phyloP scores from a whole-genome alignment of 2,888 invertebrate genomes.

The Panopea generosa region DNA sequence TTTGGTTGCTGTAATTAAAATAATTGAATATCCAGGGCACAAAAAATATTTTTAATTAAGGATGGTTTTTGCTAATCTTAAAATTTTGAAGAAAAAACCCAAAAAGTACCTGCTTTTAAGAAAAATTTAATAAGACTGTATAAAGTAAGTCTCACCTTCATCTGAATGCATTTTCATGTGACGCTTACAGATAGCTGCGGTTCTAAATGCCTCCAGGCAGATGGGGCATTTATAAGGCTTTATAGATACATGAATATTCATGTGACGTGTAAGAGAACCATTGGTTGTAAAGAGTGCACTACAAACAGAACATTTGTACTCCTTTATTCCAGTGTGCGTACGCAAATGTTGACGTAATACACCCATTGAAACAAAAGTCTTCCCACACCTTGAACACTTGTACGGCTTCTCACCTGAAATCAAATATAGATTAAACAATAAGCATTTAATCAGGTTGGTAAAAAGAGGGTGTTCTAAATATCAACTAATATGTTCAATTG shows the following conservation, averaged over 20 bases:
- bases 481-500: too few relatives aligned
- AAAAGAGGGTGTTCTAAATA: too few relatives aligned
- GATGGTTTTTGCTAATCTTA: too few relatives aligned
- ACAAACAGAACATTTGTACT: conserved; percentile 77
- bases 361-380: conserved; percentile 85
- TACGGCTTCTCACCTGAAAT: conserved; percentile 70
- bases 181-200: conserved; percentile 63
- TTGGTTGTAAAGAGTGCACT: conserved; percentile 80
- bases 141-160: conserved; percentile 45
- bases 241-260: conserved; percentile 75
- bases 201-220: conserved; percentile 77
- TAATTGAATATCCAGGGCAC: too few relatives aligned
- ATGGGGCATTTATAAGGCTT: conserved; percentile 75
- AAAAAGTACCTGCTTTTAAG: too few relatives aligned
- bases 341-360: conserved; percentile 81
- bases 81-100: too few relatives aligned
- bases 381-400: conserved; percentile 74
- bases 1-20: too few relatives aligned
- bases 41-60: too few relatives aligned
- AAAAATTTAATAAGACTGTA: too few relatives aligned
- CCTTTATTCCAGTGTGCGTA: conserved; percentile 80
- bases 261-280: conserved; percentile 81
- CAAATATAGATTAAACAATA: too few relatives aligned
- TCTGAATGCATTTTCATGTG: conserved; percentile 71
- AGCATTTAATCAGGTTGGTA: too few relatives aligned